These are phyloP conservation scores for Andrena bicolor DNA, from an alignment of 2,888 invertebrate genomes.

Conservation along the genomic window DNA sequence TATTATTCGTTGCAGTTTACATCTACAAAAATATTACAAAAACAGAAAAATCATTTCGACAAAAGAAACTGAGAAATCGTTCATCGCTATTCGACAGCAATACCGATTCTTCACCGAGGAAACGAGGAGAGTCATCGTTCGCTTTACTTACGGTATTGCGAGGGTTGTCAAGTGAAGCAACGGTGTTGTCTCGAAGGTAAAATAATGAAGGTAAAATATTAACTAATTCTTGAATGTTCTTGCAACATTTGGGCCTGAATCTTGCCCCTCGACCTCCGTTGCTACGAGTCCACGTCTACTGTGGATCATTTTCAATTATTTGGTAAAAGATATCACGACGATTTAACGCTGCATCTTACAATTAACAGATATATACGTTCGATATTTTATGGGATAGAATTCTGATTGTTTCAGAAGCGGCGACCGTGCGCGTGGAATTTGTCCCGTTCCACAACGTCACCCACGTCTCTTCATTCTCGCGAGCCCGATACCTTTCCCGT, in stretches of 20 bases:
- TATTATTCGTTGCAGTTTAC: constrained; percentile 30
- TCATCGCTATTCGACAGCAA: constrained; percentile 68
- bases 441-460: constrained; percentile 67
- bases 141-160: not conserved
- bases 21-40: constrained; percentile 37
- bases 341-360: not conserved
- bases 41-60: constrained; percentile 43
- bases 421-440: constrained; percentile 71
- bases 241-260: not conserved
- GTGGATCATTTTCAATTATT: not conserved
- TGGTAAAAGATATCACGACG: not conserved
- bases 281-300: not conserved
- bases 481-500: constrained; percentile 57
- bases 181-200: constrained; percentile 79
- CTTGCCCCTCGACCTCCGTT: not conserved
- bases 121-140: constrained; percentile 22
- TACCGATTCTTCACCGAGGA: constrained; percentile 44
- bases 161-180: constrained; percentile 41
- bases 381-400: not conserved
- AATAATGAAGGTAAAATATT: constrained; percentile 81
- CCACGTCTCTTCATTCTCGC: constrained; percentile 47
- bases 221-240: constrained; percentile 23
- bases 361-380: not conserved
- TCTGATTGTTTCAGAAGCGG: constrained; percentile 72
- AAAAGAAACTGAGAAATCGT: constrained; percentile 63